A percentile compares a stretch with the other conserved stretches of the same genome.
phyloP scores from a whole-genome alignment of 2,888 invertebrate genomes.

The Andrena haemorrhoa region DNA sequence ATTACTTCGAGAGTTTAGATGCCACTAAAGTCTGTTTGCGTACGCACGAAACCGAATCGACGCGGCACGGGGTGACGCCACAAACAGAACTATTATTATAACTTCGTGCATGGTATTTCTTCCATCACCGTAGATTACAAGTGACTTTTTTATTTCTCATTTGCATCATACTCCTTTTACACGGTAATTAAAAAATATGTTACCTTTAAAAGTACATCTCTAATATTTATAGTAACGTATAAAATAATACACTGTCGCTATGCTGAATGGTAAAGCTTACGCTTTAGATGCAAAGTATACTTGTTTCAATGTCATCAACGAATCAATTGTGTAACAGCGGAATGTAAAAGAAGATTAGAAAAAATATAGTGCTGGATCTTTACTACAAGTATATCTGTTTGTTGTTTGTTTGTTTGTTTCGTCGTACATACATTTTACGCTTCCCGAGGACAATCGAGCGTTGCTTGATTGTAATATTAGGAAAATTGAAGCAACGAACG shows the following conservation, averaged over 20 bases:
- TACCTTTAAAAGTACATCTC: conserved; percentile 81
- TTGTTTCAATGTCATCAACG: conserved; percentile 30
- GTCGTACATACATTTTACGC: neutral
- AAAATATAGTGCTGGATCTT: conserved; percentile 80
- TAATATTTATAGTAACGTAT: conserved; percentile 78
- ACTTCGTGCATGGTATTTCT: conserved; percentile 13
- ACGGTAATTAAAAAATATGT: conserved; percentile 83
- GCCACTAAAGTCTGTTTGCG: neutral
- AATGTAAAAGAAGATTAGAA: conserved; percentile 81
- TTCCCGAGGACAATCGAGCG: neutral
- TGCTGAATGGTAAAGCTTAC: conserved; percentile 67
- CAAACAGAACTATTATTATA: neutral
- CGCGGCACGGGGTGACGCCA: too few species aligned
- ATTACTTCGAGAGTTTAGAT: neutral
- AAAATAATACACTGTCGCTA: conserved; percentile 76
- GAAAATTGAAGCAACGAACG: neutral
- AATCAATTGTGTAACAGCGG: conserved; percentile 49
- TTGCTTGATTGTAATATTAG: neutral
- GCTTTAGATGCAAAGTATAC: conserved; percentile 29
- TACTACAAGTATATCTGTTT: conserved; percentile 16
- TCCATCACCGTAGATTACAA: neutral
- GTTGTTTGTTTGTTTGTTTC: neutral
- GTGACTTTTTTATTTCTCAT: conserved; percentile 47
- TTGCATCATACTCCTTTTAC: conserved; percentile 77
- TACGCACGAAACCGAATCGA: neutral